Base-by-base conservation (phyloP, 2,797 vertebrate genomes). In the Parambassis ranga region DNA sequence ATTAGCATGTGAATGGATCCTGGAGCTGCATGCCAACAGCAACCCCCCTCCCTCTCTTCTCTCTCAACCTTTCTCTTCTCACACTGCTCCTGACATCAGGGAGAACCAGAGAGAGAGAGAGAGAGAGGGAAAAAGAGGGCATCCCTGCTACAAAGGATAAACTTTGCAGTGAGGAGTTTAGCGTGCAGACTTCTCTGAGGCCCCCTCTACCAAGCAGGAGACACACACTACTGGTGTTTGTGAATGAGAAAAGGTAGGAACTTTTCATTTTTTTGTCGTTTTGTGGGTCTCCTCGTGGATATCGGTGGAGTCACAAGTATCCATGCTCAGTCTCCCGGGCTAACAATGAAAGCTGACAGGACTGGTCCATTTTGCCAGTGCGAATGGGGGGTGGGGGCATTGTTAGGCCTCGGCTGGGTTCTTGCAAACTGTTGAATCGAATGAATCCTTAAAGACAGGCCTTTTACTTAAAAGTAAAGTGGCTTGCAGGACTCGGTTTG, bases 1-100 rank as follows among this genome's bases (percentile, higher is more conserved):
- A 92, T 93, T 90, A 92, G 87, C 92, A 93, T 93, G 84, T 93
- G 87, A 93, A 93, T 92, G 87, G 88, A 78, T 79, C 82, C 23
- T 43, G 63, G 86, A 79, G 81, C 88, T 87, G 85, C 85, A 44
- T 7, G 42, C 73, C 76, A 65, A 59, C 53, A 63, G 50, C 68
- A 58, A 62, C 65, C 47, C 31, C 63, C 5, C 31, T 10, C 59
- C 24, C 51, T 20, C 36, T 44, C 36, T 10, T 30, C 61, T 44
- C 65, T 50, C 42, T 15, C 48, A 48, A 37, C 41, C 44, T 49
- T 58, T 70, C 56, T 55, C 22, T 15, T 5, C 27, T 64, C 59
- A 66, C 64, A 48, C 65, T 55, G 35, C 53, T 69, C 35, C 50
- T 79, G 59, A 61, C 71, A 78, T 69, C 52, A 66, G 75, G 63